Base-by-base conservation (phyloP, 2,888 invertebrate species). In the Plemyria rubiginata region DNA sequence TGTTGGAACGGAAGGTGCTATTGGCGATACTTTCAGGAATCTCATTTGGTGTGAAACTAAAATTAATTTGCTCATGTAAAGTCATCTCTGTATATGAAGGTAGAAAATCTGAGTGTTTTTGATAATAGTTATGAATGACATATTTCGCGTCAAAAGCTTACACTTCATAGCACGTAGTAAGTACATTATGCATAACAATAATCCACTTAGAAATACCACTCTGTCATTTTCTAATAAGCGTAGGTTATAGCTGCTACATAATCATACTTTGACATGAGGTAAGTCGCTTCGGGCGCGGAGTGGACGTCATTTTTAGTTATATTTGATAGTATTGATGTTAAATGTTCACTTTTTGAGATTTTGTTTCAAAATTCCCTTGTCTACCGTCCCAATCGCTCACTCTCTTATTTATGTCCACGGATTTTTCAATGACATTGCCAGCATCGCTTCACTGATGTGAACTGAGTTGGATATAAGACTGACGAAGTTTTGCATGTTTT, bases 381-480 rank as follows among this genome's bases (percentile, higher is more conserved):
- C 58, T 49, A 56, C 69, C 69, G 68, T 68, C 71, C 68, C 60
- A 40, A 59, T 36, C 41, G 50, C 60, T 56, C 53, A 59, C 40
- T 63, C 70, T 68, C 36, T 41, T 9, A 45, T 16, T 45, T 38
- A 38, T 46, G 45, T 69, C 65, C 57, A 62, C 49, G 54, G 54
- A 62, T 45, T 53, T 60, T 53, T 67, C 53, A 61, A 58, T 63
- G 55, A 60, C 62, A 61, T 65, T 54, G 55, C 66, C 55, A 54
- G 61, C 66, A 57, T 52, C 38, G 54, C 60, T 70, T 71, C 75
- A 79, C 78, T 75, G 68, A 48, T 32, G 63, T 68, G 82, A 79
- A 81, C 81, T 79, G 80, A 77, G 79, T 85, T 83, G 81, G 75
- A 80, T 75, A 86, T 82, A 90, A 91, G 91, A 91, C 91, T 91